Evolutionary conservation across 2,797 vertebrate species (phyloP).

Genomic region (Enteromius paludinosus): DNA sequence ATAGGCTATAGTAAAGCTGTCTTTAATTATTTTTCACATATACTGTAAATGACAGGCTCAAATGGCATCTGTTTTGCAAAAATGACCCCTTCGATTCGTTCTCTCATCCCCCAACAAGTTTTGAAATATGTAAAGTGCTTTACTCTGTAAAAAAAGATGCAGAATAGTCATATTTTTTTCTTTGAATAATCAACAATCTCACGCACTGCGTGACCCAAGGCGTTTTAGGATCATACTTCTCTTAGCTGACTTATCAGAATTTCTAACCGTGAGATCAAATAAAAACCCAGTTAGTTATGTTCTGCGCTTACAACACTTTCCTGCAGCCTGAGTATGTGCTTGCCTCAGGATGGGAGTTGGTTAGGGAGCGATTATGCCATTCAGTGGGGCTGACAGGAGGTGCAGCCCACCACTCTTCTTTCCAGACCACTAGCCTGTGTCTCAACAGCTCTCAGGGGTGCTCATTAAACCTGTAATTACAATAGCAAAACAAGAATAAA

Average conservation of each 20-base stretch:
- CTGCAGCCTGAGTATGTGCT: not conserved
- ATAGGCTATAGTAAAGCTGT: not conserved
- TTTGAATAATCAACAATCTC: not conserved
- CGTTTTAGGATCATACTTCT: not conserved
- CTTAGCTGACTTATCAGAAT: not conserved
- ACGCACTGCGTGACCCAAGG: not conserved
- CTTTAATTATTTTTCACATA: not conserved
- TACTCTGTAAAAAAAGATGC: not conserved
- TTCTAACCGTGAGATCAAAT: not conserved
- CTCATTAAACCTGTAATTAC: slow-evolving; percentile 30
- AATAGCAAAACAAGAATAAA: slow-evolving; percentile 1
- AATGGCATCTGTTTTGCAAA: not conserved
- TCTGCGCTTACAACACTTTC: not conserved
- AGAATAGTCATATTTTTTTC: not conserved
- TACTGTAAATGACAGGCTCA: not conserved
- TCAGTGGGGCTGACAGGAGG: not conserved
- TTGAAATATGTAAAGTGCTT: slow-evolving; percentile 2
- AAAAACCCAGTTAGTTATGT: not conserved
- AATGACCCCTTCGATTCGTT: not conserved
- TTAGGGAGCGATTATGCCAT: slow-evolving; percentile 10
- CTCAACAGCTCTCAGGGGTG: slow-evolving; percentile 5
- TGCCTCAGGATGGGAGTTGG: slow-evolving; percentile 17
- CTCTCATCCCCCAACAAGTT: not conserved
- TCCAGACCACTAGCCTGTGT: slow-evolving; percentile 2
- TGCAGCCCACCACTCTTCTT: not conserved